phyloP scores from a whole-genome alignment of 2,113 vertebrate genomes.

The Oncorhynchus mykiss region DNA sequence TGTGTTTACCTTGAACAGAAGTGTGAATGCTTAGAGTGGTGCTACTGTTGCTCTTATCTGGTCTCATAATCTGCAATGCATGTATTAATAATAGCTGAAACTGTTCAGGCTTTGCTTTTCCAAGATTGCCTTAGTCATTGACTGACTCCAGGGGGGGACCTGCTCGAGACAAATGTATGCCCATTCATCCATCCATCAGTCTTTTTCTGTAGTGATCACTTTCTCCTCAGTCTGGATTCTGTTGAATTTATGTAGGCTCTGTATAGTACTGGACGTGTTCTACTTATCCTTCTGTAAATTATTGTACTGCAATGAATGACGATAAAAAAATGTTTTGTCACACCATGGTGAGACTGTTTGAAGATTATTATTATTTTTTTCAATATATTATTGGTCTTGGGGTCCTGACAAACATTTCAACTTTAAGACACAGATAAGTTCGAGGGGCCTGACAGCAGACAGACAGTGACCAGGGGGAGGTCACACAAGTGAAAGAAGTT shows the following conservation, averaged over 20 bases:
- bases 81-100: conserved; percentile 69
- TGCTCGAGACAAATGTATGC: conserved; percentile 51
- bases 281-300: conserved; percentile 60
- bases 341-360: too few species aligned
- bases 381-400: too few species aligned
- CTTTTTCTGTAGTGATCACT: conserved; percentile 51
- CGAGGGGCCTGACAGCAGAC: neutral
- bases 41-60: conserved; percentile 31
- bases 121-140: conserved; percentile 60
- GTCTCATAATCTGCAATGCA: conserved; percentile 58
- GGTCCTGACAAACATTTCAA: too few species aligned
- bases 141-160: conserved; percentile 40
- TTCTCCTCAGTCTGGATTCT: conserved; percentile 31
- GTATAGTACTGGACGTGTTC: too few species aligned
- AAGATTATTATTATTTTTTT: too few species aligned
- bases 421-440: neutral
- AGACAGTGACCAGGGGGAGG: neutral
- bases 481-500: too few species aligned
- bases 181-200: conserved; percentile 50
- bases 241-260: conserved; percentile 37
- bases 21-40: conserved; percentile 43
- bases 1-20: conserved; percentile 41
- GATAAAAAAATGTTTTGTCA: conserved; percentile 10
- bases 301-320: conserved; percentile 53
- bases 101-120: conserved; percentile 32